These are phyloP conservation scores for Caiman crocodilus DNA, from an alignment of 2,797 vertebrate species.

Conservation along the genomic window DNA sequence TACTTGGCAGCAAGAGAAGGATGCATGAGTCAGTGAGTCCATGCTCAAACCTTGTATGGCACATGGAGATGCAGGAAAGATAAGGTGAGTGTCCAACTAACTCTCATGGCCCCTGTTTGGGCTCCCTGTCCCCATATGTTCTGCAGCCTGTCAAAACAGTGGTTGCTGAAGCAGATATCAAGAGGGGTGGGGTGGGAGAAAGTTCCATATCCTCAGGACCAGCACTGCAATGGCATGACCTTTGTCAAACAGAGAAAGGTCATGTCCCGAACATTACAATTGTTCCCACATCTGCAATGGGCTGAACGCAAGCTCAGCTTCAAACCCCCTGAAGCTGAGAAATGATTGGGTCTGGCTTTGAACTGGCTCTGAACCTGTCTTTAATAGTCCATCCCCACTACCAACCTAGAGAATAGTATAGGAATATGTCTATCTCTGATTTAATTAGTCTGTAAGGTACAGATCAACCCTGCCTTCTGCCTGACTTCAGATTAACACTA, in stretches of 20 bases:
- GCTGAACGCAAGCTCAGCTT: not conserved
- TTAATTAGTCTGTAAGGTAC: too few relatives aligned
- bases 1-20: not conserved
- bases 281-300: not conserved
- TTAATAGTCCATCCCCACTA: not conserved
- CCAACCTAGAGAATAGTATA: not conserved
- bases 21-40: not conserved
- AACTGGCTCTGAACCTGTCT: not conserved
- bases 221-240: not conserved
- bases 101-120: not conserved
- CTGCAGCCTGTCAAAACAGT: not conserved
- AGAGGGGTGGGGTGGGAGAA: not conserved
- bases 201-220: not conserved
- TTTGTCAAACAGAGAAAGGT: not conserved
- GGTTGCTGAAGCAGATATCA: not conserved
- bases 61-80: not conserved
- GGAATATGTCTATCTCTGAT: not conserved
- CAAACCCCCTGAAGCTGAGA: not conserved
- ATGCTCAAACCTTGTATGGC: not conserved
- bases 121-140: not conserved
- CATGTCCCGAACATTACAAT: not conserved
- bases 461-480: too few relatives aligned
- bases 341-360: not conserved
- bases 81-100: not conserved
- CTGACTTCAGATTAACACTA: too few relatives aligned